Evolutionary conservation across 2,888 invertebrate genomes (phyloP), one percentile per base, ranked within the genome.

Genomic region (Drosophila pseudotalamancana): DNA sequence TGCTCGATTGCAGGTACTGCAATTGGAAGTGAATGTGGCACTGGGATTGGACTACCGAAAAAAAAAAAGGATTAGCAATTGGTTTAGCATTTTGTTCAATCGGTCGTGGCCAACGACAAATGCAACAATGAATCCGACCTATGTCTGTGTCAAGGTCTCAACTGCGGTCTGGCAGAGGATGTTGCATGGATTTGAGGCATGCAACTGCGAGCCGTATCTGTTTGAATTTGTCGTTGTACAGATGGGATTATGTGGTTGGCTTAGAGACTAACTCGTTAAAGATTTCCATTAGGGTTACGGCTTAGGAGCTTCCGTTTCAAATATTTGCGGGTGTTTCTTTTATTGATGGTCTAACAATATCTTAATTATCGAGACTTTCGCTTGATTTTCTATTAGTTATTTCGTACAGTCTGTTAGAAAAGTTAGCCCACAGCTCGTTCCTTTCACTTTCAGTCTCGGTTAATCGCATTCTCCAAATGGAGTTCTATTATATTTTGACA

Each of bases 41-140:
- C 46, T 43, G 56, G 63, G 27, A 49, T 66, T 71, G 66, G 59
- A 21, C 59, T 62, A 55, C 68, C 61, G 61, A 80, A 84, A 79
- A 42, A 80, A 84, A 79, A 42, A 74, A 84, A 78, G 85, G 85
- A 81, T 81, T 84, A 81, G 71, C 71, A 84, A 65, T 73, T 73
- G 83, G 78, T 25, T 69, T 78, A 81, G 75, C 78, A 69, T 72
- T 65, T 72, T 63, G 75, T 54, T 73, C 67, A 78, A 80, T 83
- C 66, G 80, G 48, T 50, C 72, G 66, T 54, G 42, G 50, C 29
- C 43, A 42, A 40, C 53, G 54, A 62, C 73, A 51, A 59, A 37
- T 62, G 46, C 55, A 49, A 62, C 55, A 68, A 70, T 43, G 42
- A 43, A 69, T 63, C 56, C 60, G 19, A 55, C 54, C 53, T 35